Percentiles rank a stretch among this genome's conserved stretches.
Evolutionary conservation across 2,797 vertebrate genomes (phyloP).

Genomic region (Diglossa cyanea): DNA sequence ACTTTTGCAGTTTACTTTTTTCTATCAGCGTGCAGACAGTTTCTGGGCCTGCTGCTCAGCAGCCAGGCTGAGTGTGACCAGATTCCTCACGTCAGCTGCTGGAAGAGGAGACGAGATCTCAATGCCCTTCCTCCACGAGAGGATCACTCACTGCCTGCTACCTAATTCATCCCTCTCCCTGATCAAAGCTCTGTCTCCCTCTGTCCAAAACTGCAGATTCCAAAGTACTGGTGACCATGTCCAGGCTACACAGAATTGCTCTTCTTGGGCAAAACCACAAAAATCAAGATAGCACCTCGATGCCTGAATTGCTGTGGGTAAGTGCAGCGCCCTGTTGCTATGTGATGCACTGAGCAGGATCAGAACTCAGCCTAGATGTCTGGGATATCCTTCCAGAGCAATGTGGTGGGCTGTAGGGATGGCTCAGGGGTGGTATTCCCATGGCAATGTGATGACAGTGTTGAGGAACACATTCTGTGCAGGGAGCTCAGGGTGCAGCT

Average conservation of each 20-base stretch:
- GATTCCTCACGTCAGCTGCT: accelerated
- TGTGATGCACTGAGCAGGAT: accelerated
- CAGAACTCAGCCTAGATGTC: not conserved
- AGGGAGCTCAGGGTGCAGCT: not conserved
- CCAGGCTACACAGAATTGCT: not conserved
- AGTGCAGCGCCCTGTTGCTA: accelerated
- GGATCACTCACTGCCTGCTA: not conserved
- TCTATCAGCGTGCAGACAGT: not conserved
- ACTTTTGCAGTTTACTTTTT: not conserved
- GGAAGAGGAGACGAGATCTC: not conserved
- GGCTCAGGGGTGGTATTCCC: not conserved
- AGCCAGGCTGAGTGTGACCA: not conserved
- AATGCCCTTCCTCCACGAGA: accelerated
- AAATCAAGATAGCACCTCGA: accelerated
- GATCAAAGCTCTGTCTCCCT: not conserved
- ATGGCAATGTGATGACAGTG: accelerated
- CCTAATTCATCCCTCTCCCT: not conserved
- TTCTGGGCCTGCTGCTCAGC: not conserved
- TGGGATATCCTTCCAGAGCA: not conserved
- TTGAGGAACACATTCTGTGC: accelerated
- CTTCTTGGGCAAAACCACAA: not conserved
- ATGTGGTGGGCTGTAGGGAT: not conserved
- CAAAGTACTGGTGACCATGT: not conserved
- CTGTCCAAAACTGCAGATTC: not conserved
- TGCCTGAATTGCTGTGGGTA: not conserved